A percentile compares a stretch with the other conserved stretches of the same genome.
These are phyloP conservation scores for Mus spretus DNA, from an alignment of 2,797 vertebrate genomes.

Conservation along the genomic window DNA sequence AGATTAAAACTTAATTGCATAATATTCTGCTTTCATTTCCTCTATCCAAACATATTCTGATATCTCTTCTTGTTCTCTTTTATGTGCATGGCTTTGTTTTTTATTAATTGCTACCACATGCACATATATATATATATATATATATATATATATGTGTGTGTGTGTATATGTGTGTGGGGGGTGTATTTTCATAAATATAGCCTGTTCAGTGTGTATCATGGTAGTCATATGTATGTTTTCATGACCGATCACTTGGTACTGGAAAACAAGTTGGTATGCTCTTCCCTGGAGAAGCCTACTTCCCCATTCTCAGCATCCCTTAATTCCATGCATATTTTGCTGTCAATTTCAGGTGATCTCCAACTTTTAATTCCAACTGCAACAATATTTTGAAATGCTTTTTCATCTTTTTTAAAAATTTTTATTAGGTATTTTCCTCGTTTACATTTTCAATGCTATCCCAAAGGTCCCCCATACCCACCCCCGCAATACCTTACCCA, in stretches of 20 bases:
- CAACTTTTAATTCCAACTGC: neutral
- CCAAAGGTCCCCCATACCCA: too few species aligned
- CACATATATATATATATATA: neutral
- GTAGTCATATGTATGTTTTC: neutral
- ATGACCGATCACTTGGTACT: neutral
- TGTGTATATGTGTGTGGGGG: neutral
- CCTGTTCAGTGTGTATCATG: neutral
- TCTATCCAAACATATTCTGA: neutral
- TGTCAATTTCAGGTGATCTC: neutral
- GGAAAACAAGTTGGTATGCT: neutral
- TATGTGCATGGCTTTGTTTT: neutral
- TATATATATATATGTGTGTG: too few species aligned
- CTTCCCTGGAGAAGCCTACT: neutral
- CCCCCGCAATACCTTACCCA: too few species aligned
- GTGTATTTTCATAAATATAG: neutral
- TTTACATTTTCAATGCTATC: too few species aligned
- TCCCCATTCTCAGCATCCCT: neutral
- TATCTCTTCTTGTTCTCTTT: neutral
- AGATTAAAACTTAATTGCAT: neutral
- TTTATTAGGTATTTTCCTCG: too few species aligned
- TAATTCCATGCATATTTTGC: neutral
- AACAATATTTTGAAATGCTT: neutral
- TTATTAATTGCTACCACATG: neutral
- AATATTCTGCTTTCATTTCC: too few species aligned
- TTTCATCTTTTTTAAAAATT: too few species aligned